Conservation (phyloP, 1,140 invertebrate species). For the Riptortus pedestris region DNA sequence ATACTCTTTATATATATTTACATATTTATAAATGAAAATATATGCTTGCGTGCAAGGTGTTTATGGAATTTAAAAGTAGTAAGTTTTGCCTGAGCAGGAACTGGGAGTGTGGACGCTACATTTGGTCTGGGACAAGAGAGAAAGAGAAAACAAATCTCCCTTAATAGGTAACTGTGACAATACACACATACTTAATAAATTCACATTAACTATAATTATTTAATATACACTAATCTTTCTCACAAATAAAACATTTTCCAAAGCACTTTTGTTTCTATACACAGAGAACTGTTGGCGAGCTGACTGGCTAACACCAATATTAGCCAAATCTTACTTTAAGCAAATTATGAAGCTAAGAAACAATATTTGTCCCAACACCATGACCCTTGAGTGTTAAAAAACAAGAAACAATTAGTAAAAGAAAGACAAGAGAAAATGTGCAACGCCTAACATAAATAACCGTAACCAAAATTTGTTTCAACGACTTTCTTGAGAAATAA, state of each 20-base stretch:
- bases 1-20: conserved; percentile 23
- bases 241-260: conserved; percentile 21
- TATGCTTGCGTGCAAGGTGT: conserved; percentile 24
- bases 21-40: conserved; percentile 27
- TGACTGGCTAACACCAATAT: conserved; percentile 10
- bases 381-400: conserved; percentile 27
- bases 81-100: not conserved
- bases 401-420: conserved; percentile 19
- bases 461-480: conserved; percentile 24
- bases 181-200: not conserved
- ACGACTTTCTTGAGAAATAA: not conserved
- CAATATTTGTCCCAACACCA: conserved; percentile 27
- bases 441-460: conserved; percentile 18
- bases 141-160: not conserved
- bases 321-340: conserved; percentile 14
- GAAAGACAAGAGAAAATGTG: conserved; percentile 24
- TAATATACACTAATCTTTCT: conserved; percentile 13
- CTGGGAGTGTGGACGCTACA: conserved; percentile 15
- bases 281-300: conserved; percentile 20
- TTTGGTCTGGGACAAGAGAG: conserved; percentile 7
- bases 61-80: conserved; percentile 7
- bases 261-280: conserved; percentile 21
- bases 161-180: not conserved
- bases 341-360: conserved; percentile 23
- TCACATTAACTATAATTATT: not conserved